Evolutionary conservation across 2,113 vertebrate genomes (phyloP), one percentile per base, ranked within the genome.

Genomic region (Melanostigma gelatinosum): DNA sequence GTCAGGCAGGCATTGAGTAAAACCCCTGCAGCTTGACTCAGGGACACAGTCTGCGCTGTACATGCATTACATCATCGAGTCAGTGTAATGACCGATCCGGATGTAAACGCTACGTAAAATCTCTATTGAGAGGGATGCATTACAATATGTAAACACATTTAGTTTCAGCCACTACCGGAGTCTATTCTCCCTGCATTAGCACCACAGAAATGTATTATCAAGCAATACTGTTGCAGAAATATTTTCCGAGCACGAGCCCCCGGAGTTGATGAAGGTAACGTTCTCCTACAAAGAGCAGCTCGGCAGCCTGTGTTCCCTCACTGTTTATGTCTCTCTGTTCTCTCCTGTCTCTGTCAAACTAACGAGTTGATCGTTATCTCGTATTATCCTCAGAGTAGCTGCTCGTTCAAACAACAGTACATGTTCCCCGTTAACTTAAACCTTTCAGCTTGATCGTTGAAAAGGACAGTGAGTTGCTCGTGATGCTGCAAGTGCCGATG

Each of bases 241-340:
- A 42, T 48, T 64, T 66, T 36, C 6, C 6, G 2, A 61, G 63
- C 54, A 40, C 0, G 12, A 62, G 27, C 64, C 38, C 57, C 29
- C 29, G 48, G 3, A 29, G 48, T 12, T 57, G 22, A 20, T 24
- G 3, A 44, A 13, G 13, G 68, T 34, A 46, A 57, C 52, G 6
- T 15, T 2, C 6, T 18, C 38, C 3, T 48, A 10, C n/a, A 29
- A 20, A 34, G 40, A 57, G 50, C 40, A 63, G 12, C 60, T 75
- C 27, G 66, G 24, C 42, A 65, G 79, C 57, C 13, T 34, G 50
- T 68, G 74, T 85, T 82, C 58, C 34, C 55, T 34, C 1, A 57
- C 36, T 81, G 73, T 74, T 74, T 64, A 68, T 44, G 8, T 54
- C 62, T 67, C n/a, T 44, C 20, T 54, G 38, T 72, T 52, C 66